phyloP scores from a whole-genome alignment of 2,888 invertebrate species.

The Athalia rosae region DNA sequence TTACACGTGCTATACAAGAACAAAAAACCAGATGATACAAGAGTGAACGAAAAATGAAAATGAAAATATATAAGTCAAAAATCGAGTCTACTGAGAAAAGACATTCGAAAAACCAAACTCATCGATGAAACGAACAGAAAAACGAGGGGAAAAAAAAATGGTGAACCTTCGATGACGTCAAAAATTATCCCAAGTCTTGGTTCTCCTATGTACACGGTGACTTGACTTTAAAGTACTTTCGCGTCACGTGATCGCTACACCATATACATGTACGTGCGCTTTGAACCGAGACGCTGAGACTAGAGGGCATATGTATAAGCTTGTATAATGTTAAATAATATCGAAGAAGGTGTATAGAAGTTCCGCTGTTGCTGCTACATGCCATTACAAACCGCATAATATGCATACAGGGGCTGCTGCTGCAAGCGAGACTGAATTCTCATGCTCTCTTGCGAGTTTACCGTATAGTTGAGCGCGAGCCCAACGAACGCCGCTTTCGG shows the following conservation, averaged over 20 bases:
- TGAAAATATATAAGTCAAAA: background rate
- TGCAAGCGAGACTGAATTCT: too few relatives aligned
- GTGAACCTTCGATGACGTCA: conserved; percentile 15
- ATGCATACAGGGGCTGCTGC: too few relatives aligned
- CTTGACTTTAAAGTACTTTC: conserved; percentile 41
- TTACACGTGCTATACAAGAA: background rate
- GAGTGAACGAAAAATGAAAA: too few relatives aligned
- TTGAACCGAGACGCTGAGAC: conserved; percentile 36
- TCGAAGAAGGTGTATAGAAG: conserved; percentile 23
- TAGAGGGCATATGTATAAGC: background rate
- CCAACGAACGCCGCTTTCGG: too few relatives aligned
- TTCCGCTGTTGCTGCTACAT: background rate
- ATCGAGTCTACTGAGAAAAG: background rate
- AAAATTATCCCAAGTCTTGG: conserved; percentile 7
- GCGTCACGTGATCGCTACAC: conserved; percentile 25
- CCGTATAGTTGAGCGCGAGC: too few relatives aligned
- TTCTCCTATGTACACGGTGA: conserved; percentile 34
- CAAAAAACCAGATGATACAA: too few relatives aligned
- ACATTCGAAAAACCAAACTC: background rate
- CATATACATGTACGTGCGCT: conserved; percentile 14
- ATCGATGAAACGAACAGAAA: conserved; percentile 15
- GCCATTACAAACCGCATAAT: background rate
- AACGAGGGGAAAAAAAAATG: background rate
- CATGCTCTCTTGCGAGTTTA: too few relatives aligned
- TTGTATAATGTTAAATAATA: conserved; percentile 33